Evolutionary conservation across 2,888 invertebrate genomes (phyloP).

Genomic region (Panopea generosa): DNA sequence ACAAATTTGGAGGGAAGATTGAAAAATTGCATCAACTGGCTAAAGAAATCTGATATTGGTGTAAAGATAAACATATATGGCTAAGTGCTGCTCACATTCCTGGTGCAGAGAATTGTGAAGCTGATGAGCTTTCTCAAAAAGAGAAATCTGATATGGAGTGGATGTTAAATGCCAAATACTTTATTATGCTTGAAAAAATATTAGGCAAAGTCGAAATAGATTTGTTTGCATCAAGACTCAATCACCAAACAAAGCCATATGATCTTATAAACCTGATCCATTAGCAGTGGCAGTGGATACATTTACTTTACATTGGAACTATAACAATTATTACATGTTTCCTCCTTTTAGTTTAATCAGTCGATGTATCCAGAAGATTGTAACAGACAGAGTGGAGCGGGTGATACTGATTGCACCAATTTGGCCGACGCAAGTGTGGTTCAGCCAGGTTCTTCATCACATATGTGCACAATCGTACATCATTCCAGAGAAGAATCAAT

Average conservation of each 20-base stretch:
- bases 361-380: constrained; percentile 1
- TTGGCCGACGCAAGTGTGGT: constrained; percentile 13
- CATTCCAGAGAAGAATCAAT: neutral
- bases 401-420: constrained; percentile 2
- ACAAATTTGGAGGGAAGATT: neutral
- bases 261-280: too few relatives aligned
- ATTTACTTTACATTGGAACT: too few relatives aligned
- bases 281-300: too few relatives aligned
- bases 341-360: constrained; percentile 9
- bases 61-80: neutral
- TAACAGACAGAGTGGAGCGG: neutral
- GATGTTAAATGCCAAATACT: neutral
- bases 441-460: neutral
- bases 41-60: constrained; percentile 9
- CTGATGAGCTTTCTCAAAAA: neutral
- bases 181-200: too few relatives aligned
- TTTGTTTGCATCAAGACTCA: too few relatives aligned
- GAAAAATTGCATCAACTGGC: neutral
- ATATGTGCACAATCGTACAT: constrained; percentile 4
- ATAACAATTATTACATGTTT: neutral
- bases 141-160: constrained; percentile 2
- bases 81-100: constrained; percentile 4
- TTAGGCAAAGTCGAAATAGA: too few relatives aligned
- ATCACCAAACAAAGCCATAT: too few relatives aligned
- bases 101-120: constrained; percentile 5